Base-by-base conservation (phyloP, 2,888 invertebrate genomes). In the Scaeva pyrastri region DNA sequence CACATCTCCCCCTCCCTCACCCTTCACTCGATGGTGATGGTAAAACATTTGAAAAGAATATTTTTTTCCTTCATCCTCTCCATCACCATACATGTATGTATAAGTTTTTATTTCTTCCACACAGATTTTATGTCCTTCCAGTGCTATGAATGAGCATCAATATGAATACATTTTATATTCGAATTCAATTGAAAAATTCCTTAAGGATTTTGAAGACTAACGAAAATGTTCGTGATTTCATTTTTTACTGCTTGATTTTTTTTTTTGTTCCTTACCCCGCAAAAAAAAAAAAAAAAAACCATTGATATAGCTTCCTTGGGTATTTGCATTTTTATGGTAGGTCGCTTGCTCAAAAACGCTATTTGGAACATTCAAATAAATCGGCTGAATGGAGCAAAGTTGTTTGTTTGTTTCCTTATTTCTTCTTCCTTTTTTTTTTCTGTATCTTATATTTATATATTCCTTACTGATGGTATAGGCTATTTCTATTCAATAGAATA, bases 281-380 rank as follows among this genome's bases (percentile, higher is more conserved):
- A n/a, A n/a, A n/a, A n/a, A n/a, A n/a, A n/a, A n/a, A n/a, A n/a
- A n/a, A n/a, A n/a, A n/a, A 23, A 31, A 43, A 43, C 64, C 68
- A 58, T 58, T 60, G 72, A 72, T 76, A 81, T 39, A 64, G 62
- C 52, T 72, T 71, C 66, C 58, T 72, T 72, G 66, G 77, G 71
- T 82, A 82, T 82, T 82, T 82, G 81, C 76, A 82, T 82, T 76
- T 82, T 82, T 82, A 82, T 82, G 66, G 76, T 56, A 62, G 77
- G 81, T 66, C 81, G 81, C 64, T 56, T 76, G 66, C 58, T 82
- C 66, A 66, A 76, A 66, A 76, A 64, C 41, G 75, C 55, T 76
- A 66, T 82, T 66, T 50, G 58, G 66, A 41, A 74, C 70, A 64
- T 71, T 75, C 50, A 52, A 66, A 80, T 70, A 80, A 80, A 80